These are phyloP conservation scores for Hirtodrosophila confusa DNA, from an alignment of 2,888 invertebrate genomes.

Conservation along the genomic window DNA sequence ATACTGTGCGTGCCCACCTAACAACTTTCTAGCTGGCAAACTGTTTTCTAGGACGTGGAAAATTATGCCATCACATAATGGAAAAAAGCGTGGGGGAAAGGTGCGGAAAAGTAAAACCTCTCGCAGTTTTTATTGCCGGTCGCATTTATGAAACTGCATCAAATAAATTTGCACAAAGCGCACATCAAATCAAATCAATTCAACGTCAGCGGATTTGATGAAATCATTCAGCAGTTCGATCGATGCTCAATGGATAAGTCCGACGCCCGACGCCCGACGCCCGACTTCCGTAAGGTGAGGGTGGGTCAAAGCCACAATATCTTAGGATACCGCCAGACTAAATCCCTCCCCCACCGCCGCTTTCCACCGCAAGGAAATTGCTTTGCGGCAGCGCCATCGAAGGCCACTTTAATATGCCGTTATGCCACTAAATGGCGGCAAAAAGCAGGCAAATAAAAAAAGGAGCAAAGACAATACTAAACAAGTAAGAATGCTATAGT, in stretches of 20 bases:
- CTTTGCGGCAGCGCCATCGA: constrained; percentile 43
- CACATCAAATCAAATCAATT: constrained; percentile 72
- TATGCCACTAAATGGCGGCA: constrained; percentile 47
- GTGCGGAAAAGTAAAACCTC: constrained; percentile 14
- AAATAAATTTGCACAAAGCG: constrained; percentile 72
- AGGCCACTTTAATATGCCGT: constrained; percentile 55
- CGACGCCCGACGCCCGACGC: neutral
- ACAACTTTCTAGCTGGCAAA: constrained; percentile 10
- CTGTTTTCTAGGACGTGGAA: constrained; percentile 44
- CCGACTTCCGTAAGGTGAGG: constrained; percentile 11
- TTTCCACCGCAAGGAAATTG: constrained; percentile 38
- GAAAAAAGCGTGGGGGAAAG: constrained; percentile 4
- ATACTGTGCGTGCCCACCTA: constrained; percentile 4
- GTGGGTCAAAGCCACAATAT: neutral
- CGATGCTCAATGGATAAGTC: constrained; percentile 28
- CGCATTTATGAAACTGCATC: constrained; percentile 70
- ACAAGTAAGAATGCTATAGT: too few species aligned
- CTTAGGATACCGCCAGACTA: too few species aligned
- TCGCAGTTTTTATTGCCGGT: constrained; percentile 46
- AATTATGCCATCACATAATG: constrained; percentile 62
- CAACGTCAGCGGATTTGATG: constrained; percentile 71
- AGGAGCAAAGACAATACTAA: constrained; percentile 1
- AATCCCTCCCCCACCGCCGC: too few species aligned
- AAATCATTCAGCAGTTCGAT: constrained; percentile 60
- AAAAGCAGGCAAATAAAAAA: constrained; percentile 25